Conservation (phyloP, 2,888 invertebrate genomes). For the Rhagonycha lutea region DNA sequence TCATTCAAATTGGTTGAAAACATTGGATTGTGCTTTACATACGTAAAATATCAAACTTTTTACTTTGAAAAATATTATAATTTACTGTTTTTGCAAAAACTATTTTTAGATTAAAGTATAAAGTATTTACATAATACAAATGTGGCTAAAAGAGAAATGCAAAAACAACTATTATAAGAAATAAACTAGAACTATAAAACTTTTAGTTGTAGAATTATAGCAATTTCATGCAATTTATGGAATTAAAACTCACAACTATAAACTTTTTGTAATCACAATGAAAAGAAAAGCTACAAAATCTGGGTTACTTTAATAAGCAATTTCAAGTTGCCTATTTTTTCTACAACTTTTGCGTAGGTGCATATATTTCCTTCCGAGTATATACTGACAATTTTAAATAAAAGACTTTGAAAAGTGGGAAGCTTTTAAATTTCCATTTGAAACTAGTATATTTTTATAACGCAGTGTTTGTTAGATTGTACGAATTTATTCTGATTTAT, state of each 20-base stretch:
- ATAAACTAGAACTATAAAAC: too few species aligned
- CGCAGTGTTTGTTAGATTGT: not conserved
- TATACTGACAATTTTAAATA: not conserved
- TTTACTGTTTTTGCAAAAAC: too few species aligned
- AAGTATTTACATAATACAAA: too few species aligned
- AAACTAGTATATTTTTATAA: not conserved
- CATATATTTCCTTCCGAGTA: not conserved
- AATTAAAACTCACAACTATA: not conserved
- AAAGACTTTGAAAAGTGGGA: not conserved
- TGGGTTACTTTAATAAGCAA: not conserved
- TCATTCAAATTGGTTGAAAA: too few species aligned
- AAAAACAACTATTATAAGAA: too few species aligned
- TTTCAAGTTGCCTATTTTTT: not conserved
- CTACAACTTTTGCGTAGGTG: not conserved
- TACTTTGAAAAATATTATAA: too few species aligned
- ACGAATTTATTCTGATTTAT: not conserved
- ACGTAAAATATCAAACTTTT: too few species aligned
- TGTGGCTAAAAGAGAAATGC: too few species aligned
- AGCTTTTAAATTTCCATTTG: not conserved
- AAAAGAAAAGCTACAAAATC: not conserved
- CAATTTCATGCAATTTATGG: too few species aligned
- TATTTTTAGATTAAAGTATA: too few species aligned
- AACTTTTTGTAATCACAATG: not conserved
- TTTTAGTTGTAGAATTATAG: too few species aligned
- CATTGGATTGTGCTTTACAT: too few species aligned